A percentile compares a stretch with the other conserved stretches of the same genome.
These are phyloP conservation scores for Meghimatium bilineatum DNA, from an alignment of 2,888 invertebrate genomes.

Conservation along the genomic window DNA sequence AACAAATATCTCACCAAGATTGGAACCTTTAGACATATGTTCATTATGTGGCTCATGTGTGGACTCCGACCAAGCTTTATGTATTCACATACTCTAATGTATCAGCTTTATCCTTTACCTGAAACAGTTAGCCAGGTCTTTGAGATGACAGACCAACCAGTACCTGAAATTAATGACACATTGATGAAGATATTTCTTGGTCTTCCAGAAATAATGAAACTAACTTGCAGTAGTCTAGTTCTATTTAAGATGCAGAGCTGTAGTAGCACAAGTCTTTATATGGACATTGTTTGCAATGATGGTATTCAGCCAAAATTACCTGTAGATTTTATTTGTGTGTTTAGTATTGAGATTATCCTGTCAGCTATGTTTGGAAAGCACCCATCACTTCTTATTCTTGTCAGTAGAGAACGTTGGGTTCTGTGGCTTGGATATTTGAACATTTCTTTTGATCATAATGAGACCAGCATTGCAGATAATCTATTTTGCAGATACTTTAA, in stretches of 20 bases:
- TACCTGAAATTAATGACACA: constrained; percentile 21
- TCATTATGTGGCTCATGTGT: constrained; percentile 45
- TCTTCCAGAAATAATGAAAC: constrained; percentile 46
- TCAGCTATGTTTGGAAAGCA: constrained; percentile 28
- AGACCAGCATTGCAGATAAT: constrained; percentile 36
- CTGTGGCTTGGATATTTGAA: constrained; percentile 45
- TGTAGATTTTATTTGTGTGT: constrained; percentile 25
- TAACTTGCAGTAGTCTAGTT: constrained; percentile 32
- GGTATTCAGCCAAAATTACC: constrained; percentile 40
- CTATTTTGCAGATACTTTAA: constrained; percentile 36
- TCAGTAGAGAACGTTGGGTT: constrained; percentile 41
- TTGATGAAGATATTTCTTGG: constrained; percentile 38
- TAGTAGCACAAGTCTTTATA: constrained; percentile 26
- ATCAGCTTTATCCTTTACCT: constrained; percentile 40
- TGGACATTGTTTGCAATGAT: constrained; percentile 45
- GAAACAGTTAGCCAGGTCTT: constrained; percentile 32
- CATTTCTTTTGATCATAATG: constrained; percentile 42
- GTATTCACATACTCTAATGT: constrained; percentile 41
- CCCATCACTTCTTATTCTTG: constrained; percentile 42
- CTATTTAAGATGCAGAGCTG: constrained; percentile 37
- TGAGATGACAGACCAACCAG: constrained; percentile 6
- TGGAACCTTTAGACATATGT: constrained; percentile 46
- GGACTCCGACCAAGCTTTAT: constrained; percentile 38
- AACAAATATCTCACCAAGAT: constrained; percentile 43
- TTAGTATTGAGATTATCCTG: constrained; percentile 44